Conservation (phyloP, 2,888 invertebrate genomes). For the Agelastica alni region DNA sequence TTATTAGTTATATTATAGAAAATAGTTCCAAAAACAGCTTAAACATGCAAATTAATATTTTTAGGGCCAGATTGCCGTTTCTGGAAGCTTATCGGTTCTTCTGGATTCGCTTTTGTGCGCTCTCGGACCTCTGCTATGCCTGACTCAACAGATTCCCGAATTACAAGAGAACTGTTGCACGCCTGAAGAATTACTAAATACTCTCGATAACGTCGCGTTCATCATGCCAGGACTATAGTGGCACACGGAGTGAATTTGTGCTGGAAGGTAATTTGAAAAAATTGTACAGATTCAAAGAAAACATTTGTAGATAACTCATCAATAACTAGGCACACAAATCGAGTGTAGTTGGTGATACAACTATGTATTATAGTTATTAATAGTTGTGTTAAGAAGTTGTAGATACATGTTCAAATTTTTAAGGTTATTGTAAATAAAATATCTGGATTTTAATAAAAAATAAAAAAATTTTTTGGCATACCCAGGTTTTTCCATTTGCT, state of each 20-base stretch:
- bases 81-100: conserved; percentile 90
- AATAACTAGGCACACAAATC: no score
- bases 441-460: no score
- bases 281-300: no score
- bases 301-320: no score
- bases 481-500: no score
- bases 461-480: no score
- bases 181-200: conserved; percentile 60
- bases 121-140: conserved; percentile 83
- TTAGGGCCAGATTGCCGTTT: conserved; percentile 92
- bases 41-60: conserved; percentile 39
- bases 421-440: no score
- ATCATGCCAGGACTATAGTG: conserved; percentile 60
- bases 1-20: background rate
- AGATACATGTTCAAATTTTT: no score
- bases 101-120: conserved; percentile 92
- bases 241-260: background rate
- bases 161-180: conserved; percentile 68
- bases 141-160: conserved; percentile 82
- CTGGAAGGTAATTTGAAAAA: no score
- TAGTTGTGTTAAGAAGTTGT: no score
- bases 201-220: conserved; percentile 92
- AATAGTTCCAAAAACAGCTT: background rate
- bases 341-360: no score
- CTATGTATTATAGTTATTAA: no score